A percentile compares a stretch with the other conserved stretches of the same genome.
phyloP scores from a whole-genome alignment of 1,140 invertebrate genomes.

The Conus ventricosus region DNA sequence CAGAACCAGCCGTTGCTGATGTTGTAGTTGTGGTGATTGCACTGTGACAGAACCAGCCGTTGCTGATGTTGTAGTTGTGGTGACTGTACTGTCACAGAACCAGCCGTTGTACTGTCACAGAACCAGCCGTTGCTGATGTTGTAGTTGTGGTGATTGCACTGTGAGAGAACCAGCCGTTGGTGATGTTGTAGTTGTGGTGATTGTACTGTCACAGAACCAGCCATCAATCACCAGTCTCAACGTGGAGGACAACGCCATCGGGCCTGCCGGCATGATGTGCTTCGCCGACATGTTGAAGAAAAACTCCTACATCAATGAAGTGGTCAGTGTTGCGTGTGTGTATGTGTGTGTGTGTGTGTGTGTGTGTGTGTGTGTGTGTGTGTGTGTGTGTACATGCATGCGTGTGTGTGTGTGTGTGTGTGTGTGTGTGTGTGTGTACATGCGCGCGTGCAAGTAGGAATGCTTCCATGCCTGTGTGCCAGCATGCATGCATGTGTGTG shows the following conservation, averaged over 20 bases:
- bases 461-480: too few species aligned
- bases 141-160: too few species aligned
- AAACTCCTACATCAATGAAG: conserved; percentile 46
- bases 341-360: too few species aligned
- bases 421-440: too few species aligned
- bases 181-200: neutral
- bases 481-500: too few species aligned
- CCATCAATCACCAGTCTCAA: conserved; percentile 47
- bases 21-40: too few species aligned
- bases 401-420: too few species aligned
- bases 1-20: too few species aligned
- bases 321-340: conserved; percentile 4
- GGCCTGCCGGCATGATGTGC: conserved; percentile 37
- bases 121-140: conserved; percentile 15
- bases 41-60: too few species aligned
- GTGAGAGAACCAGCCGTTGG: neutral
- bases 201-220: conserved; percentile 42
- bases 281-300: conserved; percentile 45
- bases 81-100: conserved; percentile 50
- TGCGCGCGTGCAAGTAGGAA: too few species aligned
- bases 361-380: too few species aligned
- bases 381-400: too few species aligned
- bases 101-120: conserved; percentile 47
- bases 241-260: conserved; percentile 51
- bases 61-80: conserved; percentile 43